A percentile compares a stretch with the other conserved stretches of the same genome.
phyloP scores from a whole-genome alignment of 2,797 vertebrate genomes.

The Scarus forsteni region DNA sequence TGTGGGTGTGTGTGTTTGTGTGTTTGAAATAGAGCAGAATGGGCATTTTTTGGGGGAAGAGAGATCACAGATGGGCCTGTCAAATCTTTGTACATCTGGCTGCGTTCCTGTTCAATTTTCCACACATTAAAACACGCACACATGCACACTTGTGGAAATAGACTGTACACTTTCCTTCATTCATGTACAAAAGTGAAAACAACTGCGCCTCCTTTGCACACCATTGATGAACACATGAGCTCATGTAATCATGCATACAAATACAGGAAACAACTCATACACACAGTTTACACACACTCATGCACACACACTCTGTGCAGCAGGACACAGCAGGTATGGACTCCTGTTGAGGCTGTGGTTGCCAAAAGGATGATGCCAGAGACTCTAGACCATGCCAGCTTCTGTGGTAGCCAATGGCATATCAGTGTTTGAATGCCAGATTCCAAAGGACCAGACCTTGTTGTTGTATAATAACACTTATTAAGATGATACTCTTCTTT shows the following conservation, averaged over 20 bases:
- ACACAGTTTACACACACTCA: slow-evolving; percentile 18
- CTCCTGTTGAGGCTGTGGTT: slow-evolving; percentile 66
- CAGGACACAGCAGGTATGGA: slow-evolving; percentile 71
- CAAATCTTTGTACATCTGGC: slow-evolving; percentile 77
- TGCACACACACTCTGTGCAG: slow-evolving; percentile 63
- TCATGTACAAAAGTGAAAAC: neutral
- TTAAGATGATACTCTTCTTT: neutral
- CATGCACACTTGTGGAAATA: neutral
- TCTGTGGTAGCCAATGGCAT: slow-evolving; percentile 69
- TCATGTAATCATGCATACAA: slow-evolving; percentile 7
- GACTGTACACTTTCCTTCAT: slow-evolving; percentile 2
- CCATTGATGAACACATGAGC: slow-evolving; percentile 1
- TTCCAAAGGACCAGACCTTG: slow-evolving; percentile 27
- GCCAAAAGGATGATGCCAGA: slow-evolving; percentile 76
- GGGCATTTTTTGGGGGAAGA: slow-evolving; percentile 53
- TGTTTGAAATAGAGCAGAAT: slow-evolving; percentile 59
- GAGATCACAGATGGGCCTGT: slow-evolving; percentile 77
- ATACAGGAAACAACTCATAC: slow-evolving; percentile 12
- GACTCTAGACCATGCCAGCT: slow-evolving; percentile 67
- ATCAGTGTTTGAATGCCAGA: slow-evolving; percentile 35
- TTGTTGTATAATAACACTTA: slow-evolving; percentile 45
- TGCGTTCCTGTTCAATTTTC: slow-evolving; percentile 62
- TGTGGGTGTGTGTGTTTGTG: slow-evolving; percentile 20
- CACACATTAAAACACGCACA: slow-evolving; percentile 15
- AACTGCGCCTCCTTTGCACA: neutral